Base-by-base conservation (phyloP, 2,888 invertebrate species). In the Aleiodes alternator region DNA sequence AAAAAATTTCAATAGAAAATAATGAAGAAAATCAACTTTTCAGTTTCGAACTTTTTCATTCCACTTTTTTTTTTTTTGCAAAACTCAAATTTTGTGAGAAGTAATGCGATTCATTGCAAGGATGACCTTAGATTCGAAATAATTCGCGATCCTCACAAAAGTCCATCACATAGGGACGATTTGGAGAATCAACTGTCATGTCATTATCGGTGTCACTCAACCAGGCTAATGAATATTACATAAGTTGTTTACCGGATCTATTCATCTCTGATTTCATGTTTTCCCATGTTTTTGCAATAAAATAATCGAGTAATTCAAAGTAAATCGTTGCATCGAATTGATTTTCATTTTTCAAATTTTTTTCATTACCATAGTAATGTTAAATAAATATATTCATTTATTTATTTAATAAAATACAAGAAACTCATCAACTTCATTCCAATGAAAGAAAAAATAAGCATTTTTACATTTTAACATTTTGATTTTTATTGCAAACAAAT, bases 201-300 rank as follows among this genome's bases (percentile, higher is more conserved):
- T 14, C 12, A 69, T 68, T 59, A 73, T 73, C 70, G 53, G 53
- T 76, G 74, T 72, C 75, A 73, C 55, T 73, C 70, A 48, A 61
- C 59, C 51, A 38, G 29, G 12, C 23, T 53, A 50, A 66, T 73
- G 68, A 76, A 76, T 51, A 70, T 76, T 78, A 73, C 69, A 75
- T 73, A 75, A 79, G 75, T 69, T 73, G 75, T 79, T 79, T 72
- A 70, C 71, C 23, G 34, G 16, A 69, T 70, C 29, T 38, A 55
- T 38, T 23, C 23, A 43, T 11, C 43, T 43, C 43, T 51, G 51
- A 64, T 59, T 34, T 31, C 53, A 16, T 16, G 69, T 64, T 64
- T 16, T 64, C 23, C 43, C 43, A 48, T 64, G 48, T 64, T 23
- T 23, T 64, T 48, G 16, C 11, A 16, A 31, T 43, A 56, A 50